A percentile compares a stretch with the other conserved stretches of the same genome.
phyloP scores from a whole-genome alignment of 2,888 invertebrate genomes.

The Drosophila picticornis region DNA sequence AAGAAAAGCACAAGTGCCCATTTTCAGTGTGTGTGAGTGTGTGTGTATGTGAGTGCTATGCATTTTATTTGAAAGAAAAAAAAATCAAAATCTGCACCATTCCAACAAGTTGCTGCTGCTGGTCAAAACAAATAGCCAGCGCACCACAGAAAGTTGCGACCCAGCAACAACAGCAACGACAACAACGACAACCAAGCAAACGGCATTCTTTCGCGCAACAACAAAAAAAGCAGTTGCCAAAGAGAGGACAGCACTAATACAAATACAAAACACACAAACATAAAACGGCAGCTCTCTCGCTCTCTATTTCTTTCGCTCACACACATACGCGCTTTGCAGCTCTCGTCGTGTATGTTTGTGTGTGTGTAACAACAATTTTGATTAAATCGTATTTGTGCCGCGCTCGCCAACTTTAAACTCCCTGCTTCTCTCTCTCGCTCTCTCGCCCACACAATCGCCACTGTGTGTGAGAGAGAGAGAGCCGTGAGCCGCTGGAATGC shows the following conservation, averaged over 20 bases:
- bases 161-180: slow-evolving; percentile 51
- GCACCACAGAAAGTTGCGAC: slow-evolving; percentile 71
- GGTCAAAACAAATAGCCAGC: slow-evolving; percentile 70
- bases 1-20: slow-evolving; percentile 47
- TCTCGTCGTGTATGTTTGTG: slow-evolving; percentile 26
- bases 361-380: slow-evolving; percentile 60
- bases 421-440: slow-evolving; percentile 10
- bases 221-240: slow-evolving; percentile 72
- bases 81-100: slow-evolving; percentile 52
- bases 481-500: slow-evolving; percentile 65
- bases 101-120: slow-evolving; percentile 75
- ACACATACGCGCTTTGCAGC: slow-evolving; percentile 13
- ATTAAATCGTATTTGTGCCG: slow-evolving; percentile 74
- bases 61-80: slow-evolving; percentile 35
- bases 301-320: slow-evolving; percentile 7
- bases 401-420: slow-evolving; percentile 35
- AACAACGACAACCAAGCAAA: slow-evolving; percentile 76
- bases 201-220: slow-evolving; percentile 84
- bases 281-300: slow-evolving; percentile 43
- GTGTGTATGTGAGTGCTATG: slow-evolving; percentile 32
- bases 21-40: slow-evolving; percentile 43
- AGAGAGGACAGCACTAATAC: slow-evolving; percentile 61
- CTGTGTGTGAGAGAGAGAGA: slow-evolving; percentile 35
- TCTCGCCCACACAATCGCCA: slow-evolving; percentile 53
- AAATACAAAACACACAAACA: slow-evolving; percentile 29